Base-by-base conservation (phyloP, 2,888 invertebrate species). In the Sminthurinus aureus region DNA sequence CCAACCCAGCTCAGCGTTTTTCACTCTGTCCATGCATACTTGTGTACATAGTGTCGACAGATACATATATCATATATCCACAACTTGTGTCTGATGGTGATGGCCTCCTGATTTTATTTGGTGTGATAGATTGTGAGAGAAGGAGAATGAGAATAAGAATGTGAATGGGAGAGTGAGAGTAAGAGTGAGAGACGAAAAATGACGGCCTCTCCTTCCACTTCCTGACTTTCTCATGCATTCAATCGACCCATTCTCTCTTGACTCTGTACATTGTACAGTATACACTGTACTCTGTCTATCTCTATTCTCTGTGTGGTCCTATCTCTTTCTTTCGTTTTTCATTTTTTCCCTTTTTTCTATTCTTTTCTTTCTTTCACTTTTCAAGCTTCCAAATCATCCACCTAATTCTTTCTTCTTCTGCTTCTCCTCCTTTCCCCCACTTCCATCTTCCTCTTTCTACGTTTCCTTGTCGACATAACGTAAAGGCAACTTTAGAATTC, bases 161-260 rank as follows among this genome's bases (percentile, higher is more conserved):
- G 38, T 4, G 38, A 38, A 38, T 38, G 38, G 38, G 38, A 38
- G 1, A 38, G 38, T 38, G 38, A 38, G 38, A 38, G 38, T 38
- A 38, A 38, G 38, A 38, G 38, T 38, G 6, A 38, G 38, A n/a
- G 20, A 52, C 15, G 58, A 20, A 52, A 77, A 51, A 77, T 77
- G 77, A 58, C 77, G 77, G n/a, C 52, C 24, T 22, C 58, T 58
- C 51, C 58, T n/a, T 77, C 58, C 58, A 77, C 58, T n/a, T 77
- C 58, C 51, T 18, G 75, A n/a, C 75, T 77, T 24, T 77, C 18
- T 77, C 24, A 22, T 77, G 58, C 51, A 76, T 51, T 76, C 51
- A 76, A 76, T 76, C 76, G 52, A 52, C 77, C 77, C 52, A 58
- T 77, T 77, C 73, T 73, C 58, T 52, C 58, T 77, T 77, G 22